Evolutionary conservation across 2,888 invertebrate species (phyloP), one percentile per base, ranked within the genome.

Genomic region (Brachylomia viminalis): DNA sequence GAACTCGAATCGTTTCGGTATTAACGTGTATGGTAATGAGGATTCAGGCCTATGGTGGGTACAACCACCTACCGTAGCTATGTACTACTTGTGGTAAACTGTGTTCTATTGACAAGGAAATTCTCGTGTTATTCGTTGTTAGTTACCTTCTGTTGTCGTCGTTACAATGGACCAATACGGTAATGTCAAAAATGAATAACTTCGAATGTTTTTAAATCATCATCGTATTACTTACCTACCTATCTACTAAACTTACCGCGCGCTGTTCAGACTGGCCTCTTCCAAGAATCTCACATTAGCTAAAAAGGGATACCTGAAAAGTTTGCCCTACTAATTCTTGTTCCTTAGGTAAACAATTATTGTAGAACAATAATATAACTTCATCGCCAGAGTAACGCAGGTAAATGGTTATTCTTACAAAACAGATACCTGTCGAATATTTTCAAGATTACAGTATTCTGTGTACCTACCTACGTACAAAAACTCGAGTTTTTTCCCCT

Each of bases 21-120:
- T 85, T 84, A 86, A 85, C 87, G 87, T 90, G 90, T 93, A 94
- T 94, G 94, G 90, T 94, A 94, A 94, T 95, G 89, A 92, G 91
- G 75, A 85, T 75, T 62, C 72, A 72, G 72, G 81, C 76, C 83
- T 74, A 72, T 56, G 66, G 82, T 81, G 47, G n/a, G 49, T 52
- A 33, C 27, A 27, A 47, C 15, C n/a, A 27, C 47, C 38, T 56
- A 77, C 77, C 70, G 73, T 66, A 62, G 62, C 56, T 75, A 68
- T 68, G 69, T 78, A 72, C 30, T 59, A 42, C 30, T 77, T 33
- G 62, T 52, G 30, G 54, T 61, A 54, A 49, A 56, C 49, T 45
- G 33, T 52, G 27, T 58, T 56, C 38, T 45, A 45, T 38, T 56
- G 27, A 30, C n/a, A 47, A 27, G 23, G 2, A 38, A 20, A 42